Evolutionary conservation across 2,888 invertebrate genomes (phyloP), one percentile per base, ranked within the genome.

Genomic region (Epirrhoe tristata): DNA sequence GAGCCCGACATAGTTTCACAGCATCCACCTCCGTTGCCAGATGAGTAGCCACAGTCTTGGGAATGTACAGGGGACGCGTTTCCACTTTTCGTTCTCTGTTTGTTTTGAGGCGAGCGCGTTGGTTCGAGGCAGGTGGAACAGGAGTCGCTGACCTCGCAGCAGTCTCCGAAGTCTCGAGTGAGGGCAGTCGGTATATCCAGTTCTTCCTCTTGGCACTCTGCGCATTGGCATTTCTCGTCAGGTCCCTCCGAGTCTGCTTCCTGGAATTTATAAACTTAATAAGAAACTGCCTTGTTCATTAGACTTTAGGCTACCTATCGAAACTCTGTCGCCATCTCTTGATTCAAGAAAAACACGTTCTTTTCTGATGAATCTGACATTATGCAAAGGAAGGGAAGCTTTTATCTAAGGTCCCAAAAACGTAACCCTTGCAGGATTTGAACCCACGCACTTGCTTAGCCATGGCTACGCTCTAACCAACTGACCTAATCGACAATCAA

Each of bases 11-110:
- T 94, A 43, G 95, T 95, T 74, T 95, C 95, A 79, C 95, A 95
- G 83, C 95, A 95, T 57, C 96, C 96, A 64, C 96, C 96, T 81
- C 96, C 96, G 75, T 96, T 96, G 70, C 97, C 98, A 10, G 98
- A 98, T 17, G 97, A 97, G 86, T 98, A 98, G 50, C 98, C 98
- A 80, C 97, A 97, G 90, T 98, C 98, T 84, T 96, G 96, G 51
- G 96, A 96, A 81, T 95, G 95, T 80, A 96, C 96, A 32, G 95
- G 95, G 48, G 95, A 95, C 72, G 95, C 93, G 75, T 94, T 93
- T 75, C 94, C 94, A 73, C 94, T 94, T 83, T 94, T 94, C 72
- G 87, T 74, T 51, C 85, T 80, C 77, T 89, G 90, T 73, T 87
- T 89, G 70, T 86, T 93, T 80, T 81, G 93, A 70, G 87, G 91